These are phyloP conservation scores for Lepus townsendii DNA, from an alignment of 2,797 vertebrate genomes.

Conservation along the genomic window DNA sequence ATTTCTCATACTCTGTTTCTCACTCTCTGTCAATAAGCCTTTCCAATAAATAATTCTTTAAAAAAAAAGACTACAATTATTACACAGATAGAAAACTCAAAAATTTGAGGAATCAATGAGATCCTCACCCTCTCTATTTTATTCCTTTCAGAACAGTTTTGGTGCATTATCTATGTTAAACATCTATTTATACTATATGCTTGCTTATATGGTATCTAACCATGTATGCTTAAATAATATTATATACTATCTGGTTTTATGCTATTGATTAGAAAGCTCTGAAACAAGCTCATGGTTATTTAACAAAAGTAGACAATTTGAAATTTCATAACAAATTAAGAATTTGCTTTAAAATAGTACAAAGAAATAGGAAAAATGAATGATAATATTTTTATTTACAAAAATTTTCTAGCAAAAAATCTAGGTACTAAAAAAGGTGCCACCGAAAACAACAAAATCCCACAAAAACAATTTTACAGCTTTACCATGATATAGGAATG, in stretches of 20 bases:
- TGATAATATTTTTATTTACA: constrained; percentile 19
- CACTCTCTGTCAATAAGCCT: too few species aligned
- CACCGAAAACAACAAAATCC: constrained; percentile 29
- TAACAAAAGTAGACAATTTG: neutral
- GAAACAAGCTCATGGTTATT: neutral
- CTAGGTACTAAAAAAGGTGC: neutral
- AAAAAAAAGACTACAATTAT: neutral
- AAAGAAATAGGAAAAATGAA: neutral
- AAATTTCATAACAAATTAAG: neutral
- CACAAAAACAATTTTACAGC: neutral
- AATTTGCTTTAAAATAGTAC: neutral
- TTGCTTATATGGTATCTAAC: neutral
- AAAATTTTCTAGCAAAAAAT: constrained; percentile 39
- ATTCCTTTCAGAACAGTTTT: neutral
- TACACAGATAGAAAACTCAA: constrained; percentile 16
- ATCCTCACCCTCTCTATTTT: neutral
- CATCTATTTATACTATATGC: neutral
- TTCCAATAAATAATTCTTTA: too few species aligned
- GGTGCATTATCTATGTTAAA: neutral
- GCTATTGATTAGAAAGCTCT: neutral
- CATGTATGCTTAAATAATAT: neutral
- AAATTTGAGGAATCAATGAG: neutral
- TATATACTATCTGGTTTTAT: neutral
- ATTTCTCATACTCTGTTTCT: too few species aligned
- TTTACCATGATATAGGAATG: neutral